These are phyloP conservation scores for Anastrepha ludens DNA, from an alignment of 1,140 invertebrate species.

Conservation along the genomic window DNA sequence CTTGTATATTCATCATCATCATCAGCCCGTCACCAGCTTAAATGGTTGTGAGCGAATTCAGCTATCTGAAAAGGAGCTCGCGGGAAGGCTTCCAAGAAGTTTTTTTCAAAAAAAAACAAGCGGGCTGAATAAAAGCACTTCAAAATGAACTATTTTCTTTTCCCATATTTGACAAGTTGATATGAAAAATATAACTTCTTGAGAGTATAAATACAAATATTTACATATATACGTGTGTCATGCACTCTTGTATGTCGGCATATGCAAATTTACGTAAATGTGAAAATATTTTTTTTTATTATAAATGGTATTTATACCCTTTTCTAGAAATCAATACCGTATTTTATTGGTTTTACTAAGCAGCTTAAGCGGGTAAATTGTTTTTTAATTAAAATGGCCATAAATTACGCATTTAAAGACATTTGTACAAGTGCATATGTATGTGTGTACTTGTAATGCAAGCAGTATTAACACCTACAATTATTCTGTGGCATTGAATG, in stretches of 20 bases:
- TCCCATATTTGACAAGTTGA: not conserved
- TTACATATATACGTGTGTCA: not conserved
- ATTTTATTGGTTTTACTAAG: not conserved
- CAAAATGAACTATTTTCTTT: constrained; percentile 39
- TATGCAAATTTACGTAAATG: not conserved
- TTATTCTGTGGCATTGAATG: no score
- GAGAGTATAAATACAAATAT: constrained; percentile 25
- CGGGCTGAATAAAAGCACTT: not conserved
- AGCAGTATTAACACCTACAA: no score
- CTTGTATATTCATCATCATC: not conserved
- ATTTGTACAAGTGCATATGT: not conserved
- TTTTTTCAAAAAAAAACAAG: not conserved
- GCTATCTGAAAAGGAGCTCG: not conserved
- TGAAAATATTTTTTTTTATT: not conserved
- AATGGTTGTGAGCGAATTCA: not conserved
- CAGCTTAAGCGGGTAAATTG: not conserved
- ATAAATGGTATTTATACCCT: not conserved
- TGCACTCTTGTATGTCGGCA: not conserved
- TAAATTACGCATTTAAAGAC: not conserved
- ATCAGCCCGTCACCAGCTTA: not conserved
- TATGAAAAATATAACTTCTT: not conserved
- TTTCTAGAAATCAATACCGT: not conserved
- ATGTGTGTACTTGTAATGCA: not conserved
- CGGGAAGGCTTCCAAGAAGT: not conserved
- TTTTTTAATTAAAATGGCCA: not conserved